These are phyloP conservation scores for Phallusia fumigata DNA, from an alignment of 23 tunicate genomes.

Conservation along the genomic window DNA sequence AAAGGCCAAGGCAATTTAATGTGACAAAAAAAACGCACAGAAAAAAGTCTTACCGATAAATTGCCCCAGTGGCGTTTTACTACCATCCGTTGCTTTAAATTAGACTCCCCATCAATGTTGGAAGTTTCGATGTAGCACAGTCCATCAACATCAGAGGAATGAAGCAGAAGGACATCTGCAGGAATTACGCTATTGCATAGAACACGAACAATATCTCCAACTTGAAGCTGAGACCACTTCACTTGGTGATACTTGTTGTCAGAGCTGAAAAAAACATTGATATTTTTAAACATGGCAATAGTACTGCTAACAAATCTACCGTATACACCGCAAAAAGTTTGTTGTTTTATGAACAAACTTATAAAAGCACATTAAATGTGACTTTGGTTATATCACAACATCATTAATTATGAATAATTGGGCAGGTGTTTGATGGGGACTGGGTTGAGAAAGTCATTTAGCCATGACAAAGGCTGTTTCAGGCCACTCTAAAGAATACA, in stretches of 20 bases:
- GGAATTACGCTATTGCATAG: slow-evolving; percentile 90
- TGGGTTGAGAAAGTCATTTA: too few relatives aligned
- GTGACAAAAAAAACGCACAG: not conserved
- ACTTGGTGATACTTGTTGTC: slow-evolving; percentile 82
- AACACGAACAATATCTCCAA: slow-evolving; percentile 96
- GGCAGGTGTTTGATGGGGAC: not conserved
- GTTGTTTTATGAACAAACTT: not conserved
- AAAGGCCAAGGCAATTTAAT: not conserved
- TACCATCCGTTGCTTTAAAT: slow-evolving; percentile 90
- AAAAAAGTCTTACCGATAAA: slow-evolving; percentile 13
- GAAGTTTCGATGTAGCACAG: slow-evolving; percentile 95
- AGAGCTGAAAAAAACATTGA: slow-evolving; percentile 26
- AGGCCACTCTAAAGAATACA: too few relatives aligned
- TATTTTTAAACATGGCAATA: not conserved
- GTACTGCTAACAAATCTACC: too few relatives aligned
- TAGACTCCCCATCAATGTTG: slow-evolving; percentile 96
- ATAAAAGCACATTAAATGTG: too few relatives aligned
- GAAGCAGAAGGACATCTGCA: slow-evolving; percentile 91
- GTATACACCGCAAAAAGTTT: not conserved
- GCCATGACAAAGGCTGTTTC: too few relatives aligned
- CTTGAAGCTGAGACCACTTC: slow-evolving; percentile 74
- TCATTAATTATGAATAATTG: slow-evolving; percentile 3
- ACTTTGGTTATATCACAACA: not conserved
- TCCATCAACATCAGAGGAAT: slow-evolving; percentile 83
- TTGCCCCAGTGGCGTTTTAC: slow-evolving; percentile 62